Base-by-base conservation (phyloP, 2,888 invertebrate species). In the Apocheima hispidaria region DNA sequence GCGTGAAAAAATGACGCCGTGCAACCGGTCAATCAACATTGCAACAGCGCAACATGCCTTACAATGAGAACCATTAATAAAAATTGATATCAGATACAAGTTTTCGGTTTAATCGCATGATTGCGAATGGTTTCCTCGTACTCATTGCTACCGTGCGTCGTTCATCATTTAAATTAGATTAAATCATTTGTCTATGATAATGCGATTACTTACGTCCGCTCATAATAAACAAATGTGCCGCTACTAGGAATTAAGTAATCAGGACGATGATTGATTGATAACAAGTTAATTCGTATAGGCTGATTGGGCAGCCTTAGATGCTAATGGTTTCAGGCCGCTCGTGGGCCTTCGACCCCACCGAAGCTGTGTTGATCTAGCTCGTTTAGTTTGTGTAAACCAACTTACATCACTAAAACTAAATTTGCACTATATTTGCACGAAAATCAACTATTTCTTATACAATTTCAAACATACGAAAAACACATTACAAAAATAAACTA, bases 171-270 rank as follows among this genome's bases (percentile, higher is more conserved):
- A 44, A 44, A 60, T 48, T 49, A 44, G 69, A 71, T 72, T 66
- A 72, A 70, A 80, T 75, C 74, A 28, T 56, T 53, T 50, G 68
- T 69, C 41, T 60, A 49, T 64, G 57, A 71, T 72, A 69, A 64
- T 55, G 28, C 64, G 65, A 52, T 67, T 62, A 63, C 52, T 62
- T 26, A 49, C 55, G 65, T 65, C 60, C 26, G 36, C 23, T 57
- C 56, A 21, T 55, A 4, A 21, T 55, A 6, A 49, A 46, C 38
- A 63, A 67, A 69, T 51, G 52, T 16, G 62, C 79, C 80, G 82
- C 75, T 78, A 68, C 72, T 70, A 60, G 69, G 72, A 77, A 79
- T 57, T 58, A 60, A 68, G 54, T 61, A 69, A 65, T 57, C 64
- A 55, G 64, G 53, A 50, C 61, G 12, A 28, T 52, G 36, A 50